Evolutionary conservation across 1,140 invertebrate species (phyloP).

Genomic region (Drosophila burlai): DNA sequence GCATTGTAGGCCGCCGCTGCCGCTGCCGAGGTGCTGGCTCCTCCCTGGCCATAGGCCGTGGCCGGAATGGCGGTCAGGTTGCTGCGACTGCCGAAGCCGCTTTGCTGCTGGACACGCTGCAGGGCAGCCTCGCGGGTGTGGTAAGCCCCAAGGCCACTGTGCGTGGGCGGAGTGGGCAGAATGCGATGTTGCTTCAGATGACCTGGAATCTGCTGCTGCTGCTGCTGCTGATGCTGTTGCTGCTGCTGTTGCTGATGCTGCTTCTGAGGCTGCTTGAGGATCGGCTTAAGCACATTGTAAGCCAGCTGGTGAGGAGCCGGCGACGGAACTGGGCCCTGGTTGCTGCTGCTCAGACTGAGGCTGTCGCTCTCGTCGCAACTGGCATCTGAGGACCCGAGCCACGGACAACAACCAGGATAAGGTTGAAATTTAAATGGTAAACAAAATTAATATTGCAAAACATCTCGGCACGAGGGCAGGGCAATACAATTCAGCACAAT

Average conservation of each 20-base stretch:
- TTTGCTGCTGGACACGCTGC: slow-evolving; percentile 75
- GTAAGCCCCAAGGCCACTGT: slow-evolving; percentile 56
- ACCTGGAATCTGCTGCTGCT: slow-evolving; percentile 5
- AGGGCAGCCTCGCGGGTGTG: slow-evolving; percentile 66
- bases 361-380: slow-evolving; percentile 79
- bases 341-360: slow-evolving; percentile 48
- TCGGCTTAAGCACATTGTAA: slow-evolving; percentile 71
- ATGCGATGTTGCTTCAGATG: slow-evolving; percentile 46
- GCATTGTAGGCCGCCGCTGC: slow-evolving; percentile 22
- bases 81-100: slow-evolving; percentile 55
- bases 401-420: slow-evolving; percentile 18
- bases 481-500: neutral
- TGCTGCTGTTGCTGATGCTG: slow-evolving; percentile 36
- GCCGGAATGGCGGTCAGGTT: slow-evolving; percentile 24
- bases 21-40: slow-evolving; percentile 20
- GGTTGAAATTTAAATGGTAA: slow-evolving; percentile 3
- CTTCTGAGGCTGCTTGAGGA: slow-evolving; percentile 67
- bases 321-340: slow-evolving; percentile 55
- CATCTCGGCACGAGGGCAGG: neutral
- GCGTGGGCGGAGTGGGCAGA: slow-evolving; percentile 68
- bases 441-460: slow-evolving; percentile 4
- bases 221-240: slow-evolving; percentile 8
- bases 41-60: slow-evolving; percentile 9
- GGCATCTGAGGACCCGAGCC: slow-evolving; percentile 51
- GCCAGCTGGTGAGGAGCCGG: slow-evolving; percentile 67